Percentiles rank a stretch among this genome's conserved stretches.
phyloP scores from a whole-genome alignment of 2,888 invertebrate genomes.

The Eristalis pertinax region DNA sequence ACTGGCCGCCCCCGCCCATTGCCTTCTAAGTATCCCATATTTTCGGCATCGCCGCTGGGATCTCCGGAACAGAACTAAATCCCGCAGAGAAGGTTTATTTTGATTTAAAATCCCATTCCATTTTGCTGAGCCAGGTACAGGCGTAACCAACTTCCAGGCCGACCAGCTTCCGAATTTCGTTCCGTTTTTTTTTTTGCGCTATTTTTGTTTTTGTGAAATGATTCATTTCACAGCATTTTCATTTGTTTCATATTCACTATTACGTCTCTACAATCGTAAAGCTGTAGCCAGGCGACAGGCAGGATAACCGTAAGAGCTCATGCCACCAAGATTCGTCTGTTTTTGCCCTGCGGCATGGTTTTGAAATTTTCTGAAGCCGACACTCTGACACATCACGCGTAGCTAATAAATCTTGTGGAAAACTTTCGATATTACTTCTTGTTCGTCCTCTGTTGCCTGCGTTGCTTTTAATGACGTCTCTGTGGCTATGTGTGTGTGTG shows the following conservation, averaged over 20 bases:
- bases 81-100: background rate
- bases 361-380: slow-evolving; percentile 14
- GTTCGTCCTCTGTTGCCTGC: background rate
- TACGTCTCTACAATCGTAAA: background rate
- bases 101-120: background rate
- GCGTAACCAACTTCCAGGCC: background rate
- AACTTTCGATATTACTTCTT: slow-evolving; percentile 19
- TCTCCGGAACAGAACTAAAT: background rate
- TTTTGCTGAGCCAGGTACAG: background rate
- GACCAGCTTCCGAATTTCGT: background rate
- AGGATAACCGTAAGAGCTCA: slow-evolving; percentile 2
- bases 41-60: background rate
- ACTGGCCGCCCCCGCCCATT: background rate
- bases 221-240: background rate
- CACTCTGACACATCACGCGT: slow-evolving; percentile 35
- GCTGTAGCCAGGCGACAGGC: slow-evolving; percentile 7
- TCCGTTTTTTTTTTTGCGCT: background rate
- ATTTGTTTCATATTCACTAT: slow-evolving; percentile 8
- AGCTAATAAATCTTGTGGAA: slow-evolving; percentile 36
- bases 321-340: background rate
- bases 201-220: background rate
- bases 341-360: slow-evolving; percentile 14
- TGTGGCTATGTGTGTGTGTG: background rate
- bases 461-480: background rate
- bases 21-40: background rate